Base-by-base conservation (phyloP, 1,140 invertebrate genomes). In the Tetraneura akinire region DNA sequence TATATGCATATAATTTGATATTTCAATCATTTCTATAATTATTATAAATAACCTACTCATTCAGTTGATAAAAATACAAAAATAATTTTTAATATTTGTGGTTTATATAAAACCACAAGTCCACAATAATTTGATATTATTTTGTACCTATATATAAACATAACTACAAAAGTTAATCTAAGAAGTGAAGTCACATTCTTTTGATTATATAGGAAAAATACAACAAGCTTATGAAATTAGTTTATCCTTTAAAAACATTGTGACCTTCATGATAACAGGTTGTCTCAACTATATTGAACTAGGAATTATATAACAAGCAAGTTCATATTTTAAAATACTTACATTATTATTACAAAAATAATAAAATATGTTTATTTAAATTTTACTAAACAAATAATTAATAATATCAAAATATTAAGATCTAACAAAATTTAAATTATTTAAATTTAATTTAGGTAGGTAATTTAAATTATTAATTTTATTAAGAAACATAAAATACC, bases 231-330 rank as follows among this genome's bases (percentile, higher is more conserved):
- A 70, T 29, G 4, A 23, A 51, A 29, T 47, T 71, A 51, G 29
- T 68, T 16, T 26, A 47, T 68, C 66, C 66, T n/a, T 51, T 29
- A 71, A 49, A 71, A 49, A n/a, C 11, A 21, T 51, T 71, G 51
- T 29, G 45, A 51, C 68, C 68, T 71, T 71, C 45, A 29, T 32
- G 8, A 51, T 51, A 71, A 71, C 68, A 71, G 68, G 68, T 71
- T 71, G 23, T 51, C 23, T 23, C n/a, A 71, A 45, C 29, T 71
- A 51, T 29, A 51, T 51, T 16, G 26, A 26, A 47, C 14, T 45
- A 37, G 21, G 49, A 37, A 13, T 55, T 37, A 37, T 18, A 80
- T 37, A n/a, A 76, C n/a, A 76, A 80, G 47, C 55, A 57, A 80
- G 42, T 74, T 42, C n/a, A 37, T 55, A 74, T 32, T 23, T 55